phyloP scores from a whole-genome alignment of 2,113 vertebrate species.

The Lepisosteus osseus region DNA sequence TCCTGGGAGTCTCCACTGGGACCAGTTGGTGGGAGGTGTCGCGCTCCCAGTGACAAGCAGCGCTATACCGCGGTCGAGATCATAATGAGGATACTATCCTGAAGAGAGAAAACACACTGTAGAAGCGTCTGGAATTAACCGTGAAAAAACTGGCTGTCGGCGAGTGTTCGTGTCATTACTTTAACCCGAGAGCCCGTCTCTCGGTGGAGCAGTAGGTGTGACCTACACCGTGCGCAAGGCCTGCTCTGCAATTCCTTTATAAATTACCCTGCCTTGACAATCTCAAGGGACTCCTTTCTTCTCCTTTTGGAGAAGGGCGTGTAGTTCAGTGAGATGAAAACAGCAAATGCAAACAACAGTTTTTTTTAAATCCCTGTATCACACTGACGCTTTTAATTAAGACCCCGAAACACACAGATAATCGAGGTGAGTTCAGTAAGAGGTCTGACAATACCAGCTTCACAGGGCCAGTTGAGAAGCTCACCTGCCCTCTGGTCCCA shows the following conservation, averaged over 20 bases:
- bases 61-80: no score
- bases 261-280: neutral
- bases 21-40: no score
- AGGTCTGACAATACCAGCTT: neutral
- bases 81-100: no score
- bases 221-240: neutral
- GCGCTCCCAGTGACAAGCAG: no score
- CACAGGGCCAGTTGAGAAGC: neutral
- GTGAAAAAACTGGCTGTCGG: no score
- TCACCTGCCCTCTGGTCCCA: neutral
- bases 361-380: neutral
- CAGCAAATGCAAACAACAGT: neutral
- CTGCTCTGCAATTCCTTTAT: neutral
- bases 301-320: no score
- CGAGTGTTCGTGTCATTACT: no score
- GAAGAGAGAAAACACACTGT: no score
- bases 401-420: neutral
- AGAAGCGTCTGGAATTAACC: no score
- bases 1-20: no score
- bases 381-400: neutral
- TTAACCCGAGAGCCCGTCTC: no score
- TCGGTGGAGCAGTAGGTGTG: no score
- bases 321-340: neutral
- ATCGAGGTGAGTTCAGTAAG: conserved; percentile 1
- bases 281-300: neutral